phyloP scores from a whole-genome alignment of 2,888 invertebrate species.

The Nephrotoma guestfalica region DNA sequence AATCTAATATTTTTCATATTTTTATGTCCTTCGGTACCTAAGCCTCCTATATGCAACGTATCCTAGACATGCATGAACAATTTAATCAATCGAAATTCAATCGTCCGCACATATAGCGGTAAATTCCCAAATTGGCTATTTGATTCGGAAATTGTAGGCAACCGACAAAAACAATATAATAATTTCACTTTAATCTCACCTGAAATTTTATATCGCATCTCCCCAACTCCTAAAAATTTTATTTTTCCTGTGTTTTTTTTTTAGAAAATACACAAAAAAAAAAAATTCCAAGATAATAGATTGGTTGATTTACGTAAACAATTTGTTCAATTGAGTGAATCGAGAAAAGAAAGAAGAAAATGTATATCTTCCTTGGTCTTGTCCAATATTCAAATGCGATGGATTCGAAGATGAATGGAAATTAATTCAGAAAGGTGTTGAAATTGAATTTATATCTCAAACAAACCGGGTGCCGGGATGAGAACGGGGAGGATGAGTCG shows the following conservation, averaged over 20 bases:
- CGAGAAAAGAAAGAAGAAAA: background rate
- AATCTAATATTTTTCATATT: background rate
- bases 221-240: background rate
- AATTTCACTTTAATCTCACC: background rate
- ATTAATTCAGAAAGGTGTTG: background rate
- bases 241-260: background rate
- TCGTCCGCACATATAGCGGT: background rate
- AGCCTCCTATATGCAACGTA: background rate
- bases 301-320: conserved; percentile 3
- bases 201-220: background rate
- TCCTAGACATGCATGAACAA: background rate
- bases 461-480: background rate
- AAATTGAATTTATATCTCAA: background rate
- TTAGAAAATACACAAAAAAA: background rate
- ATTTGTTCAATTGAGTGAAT: conserved; percentile 3
- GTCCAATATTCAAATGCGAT: background rate
- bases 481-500: background rate
- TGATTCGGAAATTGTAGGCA: background rate
- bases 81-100: background rate
- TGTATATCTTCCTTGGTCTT: background rate
- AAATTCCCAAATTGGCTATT: background rate
- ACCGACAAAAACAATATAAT: background rate
- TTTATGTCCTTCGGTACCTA: background rate
- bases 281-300: background rate
- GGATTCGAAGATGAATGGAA: background rate